Evolutionary conservation across 53 echinoderm and acorn worm species (phyloP).

Genomic region (Hippasteria phrygiana): DNA sequence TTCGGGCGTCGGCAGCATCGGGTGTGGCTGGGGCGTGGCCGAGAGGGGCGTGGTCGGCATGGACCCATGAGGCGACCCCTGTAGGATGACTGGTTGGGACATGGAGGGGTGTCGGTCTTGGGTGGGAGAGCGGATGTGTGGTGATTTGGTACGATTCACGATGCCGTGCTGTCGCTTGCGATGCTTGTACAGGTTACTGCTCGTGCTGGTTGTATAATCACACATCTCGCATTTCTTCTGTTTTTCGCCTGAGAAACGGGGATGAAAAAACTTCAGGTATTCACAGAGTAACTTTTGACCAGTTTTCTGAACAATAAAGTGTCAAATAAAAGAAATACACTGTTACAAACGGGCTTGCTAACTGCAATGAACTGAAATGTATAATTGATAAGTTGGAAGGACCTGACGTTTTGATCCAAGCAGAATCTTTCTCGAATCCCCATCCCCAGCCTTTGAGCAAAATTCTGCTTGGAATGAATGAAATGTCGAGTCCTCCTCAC

Average conservation of each 20-base stretch:
- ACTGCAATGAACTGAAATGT: too few species aligned
- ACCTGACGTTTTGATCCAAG: too few species aligned
- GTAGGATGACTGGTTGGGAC: not conserved
- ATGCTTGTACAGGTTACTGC: constrained; percentile 90
- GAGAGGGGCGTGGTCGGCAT: constrained; percentile 22
- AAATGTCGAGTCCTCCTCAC: too few species aligned
- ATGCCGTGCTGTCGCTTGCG: constrained; percentile 85
- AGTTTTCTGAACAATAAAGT: too few species aligned
- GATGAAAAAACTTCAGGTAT: too few species aligned
- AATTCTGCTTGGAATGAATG: too few species aligned
- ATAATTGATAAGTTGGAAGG: too few species aligned
- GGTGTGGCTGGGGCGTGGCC: not conserved
- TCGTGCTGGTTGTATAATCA: constrained; percentile 84
- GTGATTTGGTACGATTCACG: constrained; percentile 43
- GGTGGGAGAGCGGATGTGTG: not conserved
- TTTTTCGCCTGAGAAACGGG: constrained; percentile 77
- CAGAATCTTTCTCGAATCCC: too few species aligned
- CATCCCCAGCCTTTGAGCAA: too few species aligned
- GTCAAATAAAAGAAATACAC: too few species aligned
- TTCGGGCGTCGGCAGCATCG: constrained; percentile 13
- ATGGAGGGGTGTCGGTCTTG: not conserved
- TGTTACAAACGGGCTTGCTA: too few species aligned
- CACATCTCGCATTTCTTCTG: constrained; percentile 84
- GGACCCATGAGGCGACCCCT: not conserved
- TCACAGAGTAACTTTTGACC: too few species aligned